Conservation (phyloP, 2,888 invertebrate species). For the Cheilosia urbana region DNA sequence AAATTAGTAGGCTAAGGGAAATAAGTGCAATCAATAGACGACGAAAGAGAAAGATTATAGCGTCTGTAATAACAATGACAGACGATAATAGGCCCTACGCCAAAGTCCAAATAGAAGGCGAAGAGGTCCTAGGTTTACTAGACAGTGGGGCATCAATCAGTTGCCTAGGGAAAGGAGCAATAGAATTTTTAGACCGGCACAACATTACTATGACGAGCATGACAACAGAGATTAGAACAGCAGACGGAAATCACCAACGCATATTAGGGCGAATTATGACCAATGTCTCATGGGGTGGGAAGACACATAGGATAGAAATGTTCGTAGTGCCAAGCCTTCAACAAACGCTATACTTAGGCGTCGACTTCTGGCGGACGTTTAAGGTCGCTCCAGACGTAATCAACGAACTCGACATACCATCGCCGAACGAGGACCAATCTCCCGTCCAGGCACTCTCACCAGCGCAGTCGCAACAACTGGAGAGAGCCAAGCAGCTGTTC, state of each 20-base stretch:
- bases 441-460: neutral
- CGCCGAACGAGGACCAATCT: too few relatives aligned
- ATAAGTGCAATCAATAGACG: too few relatives aligned
- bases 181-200: neutral
- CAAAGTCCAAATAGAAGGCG: neutral
- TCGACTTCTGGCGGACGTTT: neutral
- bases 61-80: neutral
- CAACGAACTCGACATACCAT: neutral
- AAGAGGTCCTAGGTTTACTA: neutral
- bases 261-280: too few relatives aligned
- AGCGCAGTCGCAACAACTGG: neutral
- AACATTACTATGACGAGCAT: neutral
- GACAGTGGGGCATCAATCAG: slow-evolving; percentile 16
- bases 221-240: neutral
- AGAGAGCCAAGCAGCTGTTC: neutral
- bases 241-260: neutral
- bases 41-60: neutral
- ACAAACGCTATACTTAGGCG: neutral
- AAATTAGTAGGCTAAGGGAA: too few relatives aligned
- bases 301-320: neutral
- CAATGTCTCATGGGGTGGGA: too few relatives aligned
- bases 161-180: neutral
- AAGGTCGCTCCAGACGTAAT: neutral
- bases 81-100: too few relatives aligned
- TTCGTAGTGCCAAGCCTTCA: neutral